Conservation (phyloP, 1,140 invertebrate species). For the Drosophila equinoxialis region DNA sequence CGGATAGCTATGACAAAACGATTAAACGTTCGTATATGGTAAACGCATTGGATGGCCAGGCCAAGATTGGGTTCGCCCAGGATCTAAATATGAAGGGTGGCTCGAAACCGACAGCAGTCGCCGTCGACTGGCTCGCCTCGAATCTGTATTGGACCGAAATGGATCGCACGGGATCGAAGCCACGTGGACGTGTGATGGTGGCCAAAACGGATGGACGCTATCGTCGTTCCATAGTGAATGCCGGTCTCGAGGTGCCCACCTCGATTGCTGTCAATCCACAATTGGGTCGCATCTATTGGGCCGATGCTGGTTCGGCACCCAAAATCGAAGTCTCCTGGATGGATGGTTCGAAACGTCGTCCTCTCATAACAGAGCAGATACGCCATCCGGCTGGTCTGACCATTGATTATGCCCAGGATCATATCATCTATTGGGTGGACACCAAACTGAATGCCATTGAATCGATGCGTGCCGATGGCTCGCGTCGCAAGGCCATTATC, state of each 20-base stretch:
- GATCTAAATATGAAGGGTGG: slow-evolving; percentile 92
- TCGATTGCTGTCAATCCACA: slow-evolving; percentile 95
- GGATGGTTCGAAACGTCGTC: slow-evolving; percentile 94
- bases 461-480: slow-evolving; percentile 92
- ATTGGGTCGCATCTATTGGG: slow-evolving; percentile 93
- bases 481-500: slow-evolving; percentile 89
- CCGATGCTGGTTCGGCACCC: slow-evolving; percentile 91
- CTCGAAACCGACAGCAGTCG: slow-evolving; percentile 91
- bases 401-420: slow-evolving; percentile 95
- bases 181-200: slow-evolving; percentile 91
- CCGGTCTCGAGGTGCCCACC: slow-evolving; percentile 91
- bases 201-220: slow-evolving; percentile 95
- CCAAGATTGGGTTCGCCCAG: slow-evolving; percentile 93
- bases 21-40: slow-evolving; percentile 96
- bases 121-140: slow-evolving; percentile 95
- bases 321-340: slow-evolving; percentile 97
- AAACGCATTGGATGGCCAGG: slow-evolving; percentile 89
- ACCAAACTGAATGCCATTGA: slow-evolving; percentile 97
- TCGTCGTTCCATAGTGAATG: slow-evolving; percentile 88
- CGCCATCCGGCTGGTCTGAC: slow-evolving; percentile 93
- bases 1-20: slow-evolving; percentile 93
- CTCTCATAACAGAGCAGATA: slow-evolving; percentile 91
- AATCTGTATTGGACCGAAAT: slow-evolving; percentile 98
- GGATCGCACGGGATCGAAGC: slow-evolving; percentile 89
- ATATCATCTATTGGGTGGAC: slow-evolving; percentile 97